Conservation (phyloP, 2,888 invertebrate species). For the Brassicogethes aeneus region DNA sequence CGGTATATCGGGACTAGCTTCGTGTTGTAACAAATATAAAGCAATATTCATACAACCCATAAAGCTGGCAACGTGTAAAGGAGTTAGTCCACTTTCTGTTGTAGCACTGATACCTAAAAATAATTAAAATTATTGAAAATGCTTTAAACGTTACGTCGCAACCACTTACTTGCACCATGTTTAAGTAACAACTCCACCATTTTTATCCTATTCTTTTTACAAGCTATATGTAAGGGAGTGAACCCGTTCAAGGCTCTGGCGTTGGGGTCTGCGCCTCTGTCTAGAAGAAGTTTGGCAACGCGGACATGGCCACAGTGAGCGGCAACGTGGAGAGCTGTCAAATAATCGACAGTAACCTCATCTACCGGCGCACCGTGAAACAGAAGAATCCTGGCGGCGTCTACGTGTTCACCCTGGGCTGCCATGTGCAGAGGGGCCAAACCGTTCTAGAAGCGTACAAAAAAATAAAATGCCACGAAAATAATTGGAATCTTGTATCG, state of each 20-base stretch:
- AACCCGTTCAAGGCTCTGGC: conserved; percentile 95
- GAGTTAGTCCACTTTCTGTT: conserved; percentile 80
- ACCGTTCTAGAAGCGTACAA: conserved; percentile 72
- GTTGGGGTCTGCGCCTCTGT: conserved; percentile 94
- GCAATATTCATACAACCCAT: conserved; percentile 99
- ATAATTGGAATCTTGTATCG: too few relatives aligned
- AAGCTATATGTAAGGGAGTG: conserved; percentile 95
- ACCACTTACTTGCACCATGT: conserved; percentile 73
- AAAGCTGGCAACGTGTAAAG: conserved; percentile 95
- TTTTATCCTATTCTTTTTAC: conserved; percentile 97
- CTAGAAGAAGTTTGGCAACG: conserved; percentile 85
- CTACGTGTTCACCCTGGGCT: conserved; percentile 96
- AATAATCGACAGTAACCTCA: conserved; percentile 96
- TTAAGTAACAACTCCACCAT: conserved; percentile 91
- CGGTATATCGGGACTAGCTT: conserved; percentile 87
- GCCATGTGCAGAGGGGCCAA: conserved; percentile 98
- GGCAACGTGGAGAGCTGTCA: conserved; percentile 94
- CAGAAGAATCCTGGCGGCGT: conserved; percentile 85
- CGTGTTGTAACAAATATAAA: conserved; percentile 87
- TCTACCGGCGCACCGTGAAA: conserved; percentile 96
- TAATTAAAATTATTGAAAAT: conserved; percentile 3
- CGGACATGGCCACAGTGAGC: conserved; percentile 91
- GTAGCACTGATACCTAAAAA: conserved; percentile 55
- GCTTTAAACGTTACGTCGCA: neutral
- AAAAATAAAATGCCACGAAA: conserved; percentile 7